Base-by-base conservation (phyloP, 2,113 vertebrate species). In the Phaethon lepturus region DNA sequence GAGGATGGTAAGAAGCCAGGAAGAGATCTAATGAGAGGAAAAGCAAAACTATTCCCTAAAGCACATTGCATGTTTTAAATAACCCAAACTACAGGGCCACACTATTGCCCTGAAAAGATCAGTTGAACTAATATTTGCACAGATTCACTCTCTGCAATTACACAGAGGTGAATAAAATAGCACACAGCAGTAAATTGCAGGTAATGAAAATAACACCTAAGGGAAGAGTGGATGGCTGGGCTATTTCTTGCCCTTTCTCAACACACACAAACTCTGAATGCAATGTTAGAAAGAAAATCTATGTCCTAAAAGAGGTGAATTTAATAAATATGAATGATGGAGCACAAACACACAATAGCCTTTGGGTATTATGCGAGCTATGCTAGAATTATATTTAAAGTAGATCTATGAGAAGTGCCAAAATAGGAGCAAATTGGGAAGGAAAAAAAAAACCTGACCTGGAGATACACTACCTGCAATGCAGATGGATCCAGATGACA, bases 401-500 rank as follows among this genome's bases (percentile, higher is more conserved):
- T 13, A 76, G 52, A 88, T 80, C 19, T 11, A 77, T 6, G 23
- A 93, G 62, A 90, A 95, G 18, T 45, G 42, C 59, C 62, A 42
- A 60, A 86, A 86, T 13, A 84, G 58, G 6, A 92, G 28, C 28
- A 84, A 71, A 92, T 4, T 22, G 17, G 28, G 40, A 62, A 69
- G 55, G 28, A 7, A 31, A 47, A 53, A 69, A 77, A 66, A 52
- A 3, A 53, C 1, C 3, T 95, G 86, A 94, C 67, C 86, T 81
- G 38, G 60, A 93, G 72, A 88, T 23, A 88, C 9, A 26, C 17
- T 63, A 91, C 79, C 88, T 96, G 88, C 94, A 95, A 92, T 91
- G 95, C 86, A 95, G 92, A 92, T 86, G 88, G 91, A 87, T 87
- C 93, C 87, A 89, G 77, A 91, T 60, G 88, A 95, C 69, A 95